Evolutionary conservation across 2,888 invertebrate species (phyloP), one percentile per base, ranked within the genome.

Genomic region (Pollenia angustigena): DNA sequence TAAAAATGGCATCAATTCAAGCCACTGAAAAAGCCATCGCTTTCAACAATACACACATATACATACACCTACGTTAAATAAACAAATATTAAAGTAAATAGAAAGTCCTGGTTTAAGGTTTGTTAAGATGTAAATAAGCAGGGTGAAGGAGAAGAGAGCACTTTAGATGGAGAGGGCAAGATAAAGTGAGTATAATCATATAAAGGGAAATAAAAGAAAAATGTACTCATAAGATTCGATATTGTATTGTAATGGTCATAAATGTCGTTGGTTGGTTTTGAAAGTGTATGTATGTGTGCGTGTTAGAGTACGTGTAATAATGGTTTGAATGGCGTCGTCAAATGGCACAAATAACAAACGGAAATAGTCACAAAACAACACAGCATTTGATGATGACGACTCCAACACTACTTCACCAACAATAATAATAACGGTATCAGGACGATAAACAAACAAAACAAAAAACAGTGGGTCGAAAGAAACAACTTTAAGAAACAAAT

Each of bases 191-290:
- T 64, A 48, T 44, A 32, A 71, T 54, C 32, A 46, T 79, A 85
- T 74, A 62, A 75, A 80, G 82, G 69, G 68, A 75, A 82, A 79
- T 81, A 78, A 85, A 74, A 81, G 79, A 64, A 86, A 82, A 82
- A 79, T 82, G 52, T 82, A 54, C 75, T 68, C 72, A 81, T 68
- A 83, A 87, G 76, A 46, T 81, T 74, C 87, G 81, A 81, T 87
- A 84, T 76, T 80, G 62, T 76, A 84, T 84, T 84, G 83, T 76
- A 84, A 81, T 81, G 76, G 80, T 74, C 76, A 84, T 81, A 81
- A 78, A 69, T 84, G 87, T 68, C 48, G 72, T 66, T 75, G 81
- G 68, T 12, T n/a, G 40, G 40, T 40, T 46, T 48, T 32, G 14
- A 10, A 0, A n/a, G 18, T 1, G n/a, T 54, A 7, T 18, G 50